These are phyloP conservation scores for Platysteira castanea DNA, from an alignment of 2,113 vertebrate species.

Conservation along the genomic window DNA sequence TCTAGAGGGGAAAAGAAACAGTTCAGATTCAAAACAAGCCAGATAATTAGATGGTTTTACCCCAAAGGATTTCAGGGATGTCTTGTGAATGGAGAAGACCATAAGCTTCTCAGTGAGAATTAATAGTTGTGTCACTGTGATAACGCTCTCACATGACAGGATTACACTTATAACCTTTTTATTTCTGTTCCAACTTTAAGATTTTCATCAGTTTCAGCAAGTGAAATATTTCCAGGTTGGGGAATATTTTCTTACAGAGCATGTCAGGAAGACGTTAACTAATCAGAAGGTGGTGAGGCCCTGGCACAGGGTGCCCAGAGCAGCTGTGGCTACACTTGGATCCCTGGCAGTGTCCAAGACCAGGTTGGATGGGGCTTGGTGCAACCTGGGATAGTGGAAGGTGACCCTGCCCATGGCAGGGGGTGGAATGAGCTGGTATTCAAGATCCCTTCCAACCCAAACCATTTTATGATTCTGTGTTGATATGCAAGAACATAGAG, in stretches of 20 bases:
- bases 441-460: not conserved
- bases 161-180: not conserved
- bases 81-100: not conserved
- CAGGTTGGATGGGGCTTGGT: accelerated
- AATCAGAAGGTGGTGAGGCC: too few species aligned
- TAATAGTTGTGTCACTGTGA: not conserved
- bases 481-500: not conserved
- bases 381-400: not conserved
- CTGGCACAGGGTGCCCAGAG: not conserved
- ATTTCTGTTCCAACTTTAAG: not conserved
- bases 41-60: not conserved
- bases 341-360: not conserved
- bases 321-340: not conserved
- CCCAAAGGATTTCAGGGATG: not conserved
- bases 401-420: not conserved
- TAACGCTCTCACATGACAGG: not conserved
- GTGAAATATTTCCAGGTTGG: not conserved
- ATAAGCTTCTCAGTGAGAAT: not conserved
- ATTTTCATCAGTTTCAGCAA: not conserved
- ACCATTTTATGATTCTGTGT: not conserved
- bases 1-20: not conserved
- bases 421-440: not conserved
- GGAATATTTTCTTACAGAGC: not conserved
- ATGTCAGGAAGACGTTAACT: not conserved
- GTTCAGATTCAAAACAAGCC: not conserved